Evolutionary conservation across 2,888 invertebrate species (phyloP).

Genomic region (Himalopsyche japonica): DNA sequence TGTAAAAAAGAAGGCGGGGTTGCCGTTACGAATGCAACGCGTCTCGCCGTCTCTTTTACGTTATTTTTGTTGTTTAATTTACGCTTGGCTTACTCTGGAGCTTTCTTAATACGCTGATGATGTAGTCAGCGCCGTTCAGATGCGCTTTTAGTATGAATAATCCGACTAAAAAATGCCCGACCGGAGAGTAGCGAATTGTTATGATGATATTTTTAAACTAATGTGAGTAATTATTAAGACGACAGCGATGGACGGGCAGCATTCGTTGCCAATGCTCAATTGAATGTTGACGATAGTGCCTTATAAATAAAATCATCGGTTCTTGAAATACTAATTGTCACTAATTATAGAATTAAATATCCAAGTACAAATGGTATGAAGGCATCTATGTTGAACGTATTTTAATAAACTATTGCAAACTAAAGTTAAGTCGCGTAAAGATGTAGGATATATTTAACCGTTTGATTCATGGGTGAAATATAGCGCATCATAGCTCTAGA

Average conservation of each 20-base stretch:
- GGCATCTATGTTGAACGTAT: no score
- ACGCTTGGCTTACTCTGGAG: slow-evolving; percentile 23
- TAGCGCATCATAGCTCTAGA: no score
- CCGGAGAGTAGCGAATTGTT: background rate
- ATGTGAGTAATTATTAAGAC: background rate
- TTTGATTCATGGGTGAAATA: no score
- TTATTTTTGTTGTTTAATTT: slow-evolving; percentile 15
- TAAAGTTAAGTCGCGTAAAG: no score
- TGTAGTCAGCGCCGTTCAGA: slow-evolving; percentile 2
- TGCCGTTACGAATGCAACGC: slow-evolving; percentile 17
- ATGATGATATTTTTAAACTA: background rate
- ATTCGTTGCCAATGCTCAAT: background rate
- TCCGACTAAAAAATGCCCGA: background rate
- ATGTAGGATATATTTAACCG: no score
- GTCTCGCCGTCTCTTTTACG: slow-evolving; percentile 9
- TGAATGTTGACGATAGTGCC: background rate
- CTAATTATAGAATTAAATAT: background rate
- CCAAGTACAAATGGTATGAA: no score
- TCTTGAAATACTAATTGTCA: background rate
- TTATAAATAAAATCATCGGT: background rate
- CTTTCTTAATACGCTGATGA: slow-evolving; percentile 21
- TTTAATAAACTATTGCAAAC: no score
- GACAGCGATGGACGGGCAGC: background rate
- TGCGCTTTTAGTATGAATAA: background rate
- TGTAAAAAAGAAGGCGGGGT: slow-evolving; percentile 1